These are phyloP conservation scores for Myzus persicae DNA, from an alignment of 1,140 invertebrate species.

Conservation along the genomic window DNA sequence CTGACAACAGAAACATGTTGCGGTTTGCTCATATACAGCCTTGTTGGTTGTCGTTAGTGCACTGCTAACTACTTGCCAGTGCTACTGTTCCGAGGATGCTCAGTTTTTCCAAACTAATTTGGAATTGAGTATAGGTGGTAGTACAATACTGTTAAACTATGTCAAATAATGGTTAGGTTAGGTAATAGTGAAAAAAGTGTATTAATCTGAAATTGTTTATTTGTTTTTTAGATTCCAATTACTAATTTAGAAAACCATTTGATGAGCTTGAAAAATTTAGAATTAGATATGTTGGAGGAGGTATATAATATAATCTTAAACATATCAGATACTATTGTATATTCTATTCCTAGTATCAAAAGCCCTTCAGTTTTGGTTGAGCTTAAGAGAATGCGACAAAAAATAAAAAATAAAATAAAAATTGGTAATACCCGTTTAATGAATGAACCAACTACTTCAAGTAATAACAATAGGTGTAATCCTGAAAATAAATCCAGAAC, in stretches of 20 bases:
- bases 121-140: too few relatives aligned
- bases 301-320: slow-evolving; percentile 38
- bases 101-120: too few relatives aligned
- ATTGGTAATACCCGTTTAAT: slow-evolving; percentile 22
- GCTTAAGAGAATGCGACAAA: slow-evolving; percentile 48
- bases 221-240: slow-evolving; percentile 39
- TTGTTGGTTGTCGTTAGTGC: too few relatives aligned
- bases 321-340: slow-evolving; percentile 21
- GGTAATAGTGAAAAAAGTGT: neutral
- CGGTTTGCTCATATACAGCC: too few relatives aligned
- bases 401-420: slow-evolving; percentile 50
- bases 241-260: slow-evolving; percentile 37
- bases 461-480: neutral
- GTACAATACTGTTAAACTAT: neutral
- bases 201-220: neutral
- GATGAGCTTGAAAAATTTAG: slow-evolving; percentile 18
- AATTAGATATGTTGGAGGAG: slow-evolving; percentile 33
- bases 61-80: too few relatives aligned
- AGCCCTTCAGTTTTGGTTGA: neutral
- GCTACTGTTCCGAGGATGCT: too few relatives aligned
- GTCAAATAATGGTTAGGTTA: neutral
- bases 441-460: neutral
- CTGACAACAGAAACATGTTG: too few relatives aligned
- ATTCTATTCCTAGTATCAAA: slow-evolving; percentile 24
- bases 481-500: neutral